phyloP scores from a whole-genome alignment of 2,797 vertebrate species.

The Valencia hispanica region DNA sequence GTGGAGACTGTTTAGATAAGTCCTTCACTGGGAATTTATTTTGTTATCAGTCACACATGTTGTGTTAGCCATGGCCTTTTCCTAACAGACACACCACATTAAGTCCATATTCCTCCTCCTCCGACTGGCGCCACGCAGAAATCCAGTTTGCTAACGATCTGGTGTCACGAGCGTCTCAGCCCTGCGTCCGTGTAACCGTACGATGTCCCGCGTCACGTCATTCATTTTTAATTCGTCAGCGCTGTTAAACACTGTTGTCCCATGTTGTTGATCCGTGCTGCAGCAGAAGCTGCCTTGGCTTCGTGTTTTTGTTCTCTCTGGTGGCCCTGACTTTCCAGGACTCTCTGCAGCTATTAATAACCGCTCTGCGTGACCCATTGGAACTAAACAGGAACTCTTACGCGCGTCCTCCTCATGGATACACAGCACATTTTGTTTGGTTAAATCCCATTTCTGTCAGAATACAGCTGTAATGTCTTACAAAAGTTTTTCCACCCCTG shows the following conservation, averaged over 20 bases:
- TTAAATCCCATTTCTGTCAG: not conserved
- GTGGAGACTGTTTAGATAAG: conserved; percentile 5
- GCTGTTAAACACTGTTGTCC: conserved; percentile 72
- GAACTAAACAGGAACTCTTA: conserved; percentile 55
- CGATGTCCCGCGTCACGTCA: conserved; percentile 45
- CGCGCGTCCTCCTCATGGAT: not conserved
- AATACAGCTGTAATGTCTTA: not conserved
- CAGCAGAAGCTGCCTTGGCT: conserved; percentile 43
- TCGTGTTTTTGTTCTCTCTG: conserved; percentile 62
- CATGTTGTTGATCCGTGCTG: conserved; percentile 57
- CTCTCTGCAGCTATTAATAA: conserved; percentile 74
- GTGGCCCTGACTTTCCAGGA: conserved; percentile 62
- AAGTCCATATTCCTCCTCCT: conserved; percentile 40
- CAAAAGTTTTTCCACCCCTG: not conserved
- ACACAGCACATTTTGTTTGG: not conserved
- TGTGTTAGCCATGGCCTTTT: conserved; percentile 52
- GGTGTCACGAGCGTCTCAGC: conserved; percentile 55
- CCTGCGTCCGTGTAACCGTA: conserved; percentile 48
- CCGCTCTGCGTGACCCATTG: conserved; percentile 63
- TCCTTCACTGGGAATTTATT: conserved; percentile 41
- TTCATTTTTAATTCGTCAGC: conserved; percentile 68
- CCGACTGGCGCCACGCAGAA: conserved; percentile 64
- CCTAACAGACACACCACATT: conserved; percentile 30
- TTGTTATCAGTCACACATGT: conserved; percentile 45
- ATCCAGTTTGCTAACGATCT: conserved; percentile 66